phyloP scores from a whole-genome alignment of 2,113 vertebrate species.

The Antigone vipio region DNA sequence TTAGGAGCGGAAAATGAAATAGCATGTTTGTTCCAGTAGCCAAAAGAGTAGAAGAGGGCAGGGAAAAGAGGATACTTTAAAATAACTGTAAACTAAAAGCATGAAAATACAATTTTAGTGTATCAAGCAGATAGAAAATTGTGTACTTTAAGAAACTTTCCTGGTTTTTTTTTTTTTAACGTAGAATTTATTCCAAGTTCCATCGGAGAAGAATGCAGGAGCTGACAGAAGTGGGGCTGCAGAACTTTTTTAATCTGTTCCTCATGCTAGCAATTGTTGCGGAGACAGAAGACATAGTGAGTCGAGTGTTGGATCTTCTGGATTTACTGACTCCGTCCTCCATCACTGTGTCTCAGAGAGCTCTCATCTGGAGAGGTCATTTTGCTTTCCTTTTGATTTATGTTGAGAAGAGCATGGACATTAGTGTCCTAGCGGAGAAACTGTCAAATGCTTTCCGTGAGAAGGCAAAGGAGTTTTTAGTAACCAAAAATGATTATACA shows the following conservation, averaged over 20 bases:
- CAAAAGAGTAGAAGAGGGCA: not conserved
- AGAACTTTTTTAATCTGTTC: slow-evolving; percentile 92
- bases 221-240: slow-evolving; percentile 87
- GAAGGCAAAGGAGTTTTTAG: slow-evolving; percentile 91
- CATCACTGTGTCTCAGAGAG: slow-evolving; percentile 67
- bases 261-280: slow-evolving; percentile 82
- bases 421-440: slow-evolving; percentile 81
- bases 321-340: slow-evolving; percentile 75
- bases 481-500: slow-evolving; percentile 82
- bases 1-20: not conserved
- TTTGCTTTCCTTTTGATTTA: slow-evolving; percentile 88
- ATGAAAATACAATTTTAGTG: not conserved
- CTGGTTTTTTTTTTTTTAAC: not conserved
- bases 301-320: slow-evolving; percentile 84
- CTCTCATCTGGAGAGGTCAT: slow-evolving; percentile 90
- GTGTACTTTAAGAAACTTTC: not conserved
- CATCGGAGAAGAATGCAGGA: slow-evolving; percentile 92
- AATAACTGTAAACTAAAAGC: not conserved
- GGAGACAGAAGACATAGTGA: slow-evolving; percentile 87
- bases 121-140: not conserved
- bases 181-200: slow-evolving; percentile 96
- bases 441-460: slow-evolving; percentile 82
- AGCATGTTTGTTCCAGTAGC: not conserved
- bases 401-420: slow-evolving; percentile 87
- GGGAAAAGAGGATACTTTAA: not conserved